Conservation (phyloP, 2,797 vertebrate species). For the Fundulus diaphanus region DNA sequence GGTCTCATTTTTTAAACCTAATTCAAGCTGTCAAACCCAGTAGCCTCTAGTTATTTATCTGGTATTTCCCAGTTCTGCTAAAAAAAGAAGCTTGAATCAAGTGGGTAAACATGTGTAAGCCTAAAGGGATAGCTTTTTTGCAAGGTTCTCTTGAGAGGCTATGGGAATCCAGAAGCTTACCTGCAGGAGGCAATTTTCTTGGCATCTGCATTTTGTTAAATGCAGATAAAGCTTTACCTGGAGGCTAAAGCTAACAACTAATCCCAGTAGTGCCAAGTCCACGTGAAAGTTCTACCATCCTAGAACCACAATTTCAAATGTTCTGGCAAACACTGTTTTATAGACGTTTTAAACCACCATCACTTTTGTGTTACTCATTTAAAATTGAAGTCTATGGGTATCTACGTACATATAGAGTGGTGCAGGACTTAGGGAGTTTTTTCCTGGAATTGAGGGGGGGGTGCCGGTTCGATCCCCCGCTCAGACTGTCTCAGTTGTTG, state of each 20-base stretch:
- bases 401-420: too few species aligned
- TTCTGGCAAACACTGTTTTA: background rate
- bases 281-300: background rate
- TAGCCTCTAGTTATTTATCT: background rate
- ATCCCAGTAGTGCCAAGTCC: background rate
- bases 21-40: background rate
- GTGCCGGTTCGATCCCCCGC: too few species aligned
- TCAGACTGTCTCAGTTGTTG: too few species aligned
- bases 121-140: background rate
- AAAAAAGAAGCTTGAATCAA: background rate
- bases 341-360: background rate
- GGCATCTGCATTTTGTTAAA: background rate
- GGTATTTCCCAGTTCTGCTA: background rate
- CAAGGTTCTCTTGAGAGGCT: background rate
- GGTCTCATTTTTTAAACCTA: background rate
- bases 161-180: background rate
- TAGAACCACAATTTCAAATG: background rate
- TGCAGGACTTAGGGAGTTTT: too few species aligned
- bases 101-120: background rate
- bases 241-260: background rate
- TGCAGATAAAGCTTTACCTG: background rate
- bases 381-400: background rate
- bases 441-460: too few species aligned
- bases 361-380: background rate
- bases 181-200: background rate